Percentiles rank a stretch among this genome's conserved stretches.
phyloP scores from a whole-genome alignment of 2,888 invertebrate species.

The Caenorhabditis macrosperma region DNA sequence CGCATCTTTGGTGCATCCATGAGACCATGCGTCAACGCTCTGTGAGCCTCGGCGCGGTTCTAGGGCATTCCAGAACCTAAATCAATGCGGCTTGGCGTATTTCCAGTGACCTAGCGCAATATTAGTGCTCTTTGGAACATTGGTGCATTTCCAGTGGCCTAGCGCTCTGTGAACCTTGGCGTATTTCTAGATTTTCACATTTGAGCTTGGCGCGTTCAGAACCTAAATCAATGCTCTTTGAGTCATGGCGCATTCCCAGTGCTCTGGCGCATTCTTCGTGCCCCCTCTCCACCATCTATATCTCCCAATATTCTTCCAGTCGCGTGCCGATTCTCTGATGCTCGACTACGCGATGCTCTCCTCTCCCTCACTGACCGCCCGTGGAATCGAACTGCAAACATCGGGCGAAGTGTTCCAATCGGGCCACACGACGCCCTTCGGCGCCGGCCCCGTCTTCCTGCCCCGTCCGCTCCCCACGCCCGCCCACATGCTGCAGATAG shows the following conservation, averaged over 20 bases:
- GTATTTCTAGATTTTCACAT: no score
- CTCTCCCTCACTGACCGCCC: conserved; percentile 60
- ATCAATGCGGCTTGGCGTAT: no score
- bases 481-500: conserved; percentile 68
- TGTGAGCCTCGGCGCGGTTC: no score
- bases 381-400: conserved; percentile 74
- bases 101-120: no score
- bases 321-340: conserved; percentile 73
- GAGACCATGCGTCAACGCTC: no score
- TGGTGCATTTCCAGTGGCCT: no score
- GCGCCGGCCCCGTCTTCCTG: conserved; percentile 60
- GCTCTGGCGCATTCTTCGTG: not conserved
- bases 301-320: conserved; percentile 61
- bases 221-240: no score
- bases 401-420: conserved; percentile 69
- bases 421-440: conserved; percentile 66
- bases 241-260: not conserved
- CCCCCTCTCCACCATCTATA: not conserved
- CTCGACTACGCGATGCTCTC: conserved; percentile 75
- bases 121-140: no score
- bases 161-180: no score
- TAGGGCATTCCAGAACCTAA: no score
- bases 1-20: no score
- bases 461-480: conserved; percentile 34
- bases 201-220: no score